Base-by-base conservation (phyloP, 2,797 vertebrate genomes). In the Falco novaeseelandiae region DNA sequence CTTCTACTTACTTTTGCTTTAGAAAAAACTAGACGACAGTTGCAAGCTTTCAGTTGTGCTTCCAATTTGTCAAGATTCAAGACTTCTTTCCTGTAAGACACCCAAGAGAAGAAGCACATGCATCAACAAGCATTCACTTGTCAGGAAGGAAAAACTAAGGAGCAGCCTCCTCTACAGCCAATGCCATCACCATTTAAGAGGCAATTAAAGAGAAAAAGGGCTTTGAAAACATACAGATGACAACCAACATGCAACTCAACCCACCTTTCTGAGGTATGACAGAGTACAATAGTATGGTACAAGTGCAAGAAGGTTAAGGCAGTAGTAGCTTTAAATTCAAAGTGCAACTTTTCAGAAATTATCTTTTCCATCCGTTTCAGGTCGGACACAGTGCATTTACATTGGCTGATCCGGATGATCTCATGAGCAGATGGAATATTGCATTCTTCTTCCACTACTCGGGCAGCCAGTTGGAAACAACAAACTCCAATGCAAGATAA, bases 221-320 rank as follows among this genome's bases (percentile, higher is more conserved):
- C 55, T 48, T 29, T 12, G 25, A 49, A 7, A 83, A 32, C 34
- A 9, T 2, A 12, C 1, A 71, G 17, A 16, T 9, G 22, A 12
- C 12, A 38, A 52, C 3, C 19, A 30, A 5, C 1, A 1, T 1
- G 5, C 30, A 48, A 18, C 16, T 23, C 32, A 3, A 80, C 99
- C 98, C 94, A 99, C 99, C 99, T 98, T 97, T 99, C 98, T 81
- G 98, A 99, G 97, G 98, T 98, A 98, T 99, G 99, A 44, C 98
- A 98, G 77, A 98, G 98, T 76, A 98, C 87, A 63, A 99, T 99
- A 94, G 98, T 96, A 93, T 99, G 99, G 98, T 99, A 99, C 96
- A 99, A 97, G 98, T 99, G 99, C 98, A 99, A 99, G 97, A 99
- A 99, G 82, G 99, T 99, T 98, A 99, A 99, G 98, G 99, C 99